phyloP scores from a whole-genome alignment of 2,113 vertebrate genomes.

The Thunnus maccoyii region DNA sequence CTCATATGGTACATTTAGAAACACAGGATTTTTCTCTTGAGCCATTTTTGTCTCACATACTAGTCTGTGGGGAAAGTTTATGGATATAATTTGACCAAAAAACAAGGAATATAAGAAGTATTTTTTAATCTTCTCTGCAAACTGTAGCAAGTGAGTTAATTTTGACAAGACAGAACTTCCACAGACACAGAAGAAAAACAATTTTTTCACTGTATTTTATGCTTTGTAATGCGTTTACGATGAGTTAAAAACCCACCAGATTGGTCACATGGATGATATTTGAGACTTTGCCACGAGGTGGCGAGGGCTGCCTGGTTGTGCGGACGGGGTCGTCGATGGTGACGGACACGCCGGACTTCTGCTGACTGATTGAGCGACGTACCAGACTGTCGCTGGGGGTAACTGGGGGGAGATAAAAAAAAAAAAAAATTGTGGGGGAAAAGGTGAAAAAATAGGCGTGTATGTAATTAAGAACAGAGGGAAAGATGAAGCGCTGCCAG shows the following conservation, averaged over 20 bases:
- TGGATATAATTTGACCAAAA: not conserved
- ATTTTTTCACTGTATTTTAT: not conserved
- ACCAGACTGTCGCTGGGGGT: conserved; percentile 89
- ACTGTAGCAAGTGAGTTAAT: not conserved
- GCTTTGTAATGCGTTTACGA: not conserved
- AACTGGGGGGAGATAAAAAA: conserved; percentile 73
- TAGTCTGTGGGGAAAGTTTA: not conserved
- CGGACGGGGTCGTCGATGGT: conserved; percentile 93
- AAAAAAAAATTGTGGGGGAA: not conserved
- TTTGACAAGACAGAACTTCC: not conserved
- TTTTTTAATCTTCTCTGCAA: not conserved
- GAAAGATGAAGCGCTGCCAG: conserved; percentile 1
- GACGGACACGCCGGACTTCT: conserved; percentile 91
- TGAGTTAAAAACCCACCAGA: conserved; percentile 84
- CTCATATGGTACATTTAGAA: not conserved
- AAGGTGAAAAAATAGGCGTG: not conserved
- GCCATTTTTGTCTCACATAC: not conserved
- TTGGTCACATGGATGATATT: conserved; percentile 93
- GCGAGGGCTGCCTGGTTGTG: conserved; percentile 87
- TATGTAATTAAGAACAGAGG: not conserved
- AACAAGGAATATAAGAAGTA: not conserved
- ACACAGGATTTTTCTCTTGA: not conserved
- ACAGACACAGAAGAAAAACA: not conserved
- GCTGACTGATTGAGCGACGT: conserved; percentile 92
- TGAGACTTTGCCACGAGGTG: conserved; percentile 88